Evolutionary conservation across 2,113 vertebrate species (phyloP).

Genomic region (Megalops atlanticus): DNA sequence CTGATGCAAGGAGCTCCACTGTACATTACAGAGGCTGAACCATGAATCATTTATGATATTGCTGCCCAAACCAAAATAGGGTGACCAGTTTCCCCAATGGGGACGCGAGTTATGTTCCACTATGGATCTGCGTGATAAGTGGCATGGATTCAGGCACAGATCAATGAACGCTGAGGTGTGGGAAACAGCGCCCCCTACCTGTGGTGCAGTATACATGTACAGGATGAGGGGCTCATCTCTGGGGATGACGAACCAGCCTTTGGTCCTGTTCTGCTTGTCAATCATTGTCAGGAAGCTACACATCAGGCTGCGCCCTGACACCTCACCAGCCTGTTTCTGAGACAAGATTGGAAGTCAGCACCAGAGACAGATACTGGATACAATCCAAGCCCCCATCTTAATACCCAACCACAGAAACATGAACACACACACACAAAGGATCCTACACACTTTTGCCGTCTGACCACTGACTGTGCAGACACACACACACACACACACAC

Average conservation of each 20-base stretch:
- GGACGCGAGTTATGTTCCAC: too few relatives aligned
- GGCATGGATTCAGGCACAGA: too few relatives aligned
- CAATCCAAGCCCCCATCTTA: background rate
- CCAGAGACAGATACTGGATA: background rate
- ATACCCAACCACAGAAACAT: too few relatives aligned
- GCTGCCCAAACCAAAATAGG: background rate
- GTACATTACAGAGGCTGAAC: too few relatives aligned
- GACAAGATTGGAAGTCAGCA: background rate
- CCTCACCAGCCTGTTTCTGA: conserved; percentile 61
- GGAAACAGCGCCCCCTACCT: conserved; percentile 53
- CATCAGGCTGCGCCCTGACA: conserved; percentile 58
- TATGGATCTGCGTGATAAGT: too few relatives aligned
- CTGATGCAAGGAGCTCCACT: too few relatives aligned
- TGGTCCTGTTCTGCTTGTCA: conserved; percentile 54
- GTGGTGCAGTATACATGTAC: conserved; percentile 71
- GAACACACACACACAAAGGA: background rate
- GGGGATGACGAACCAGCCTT: conserved; percentile 73
- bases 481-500: too few relatives aligned
- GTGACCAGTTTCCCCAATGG: too few relatives aligned
- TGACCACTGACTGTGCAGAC: too few relatives aligned
- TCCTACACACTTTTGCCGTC: too few relatives aligned
- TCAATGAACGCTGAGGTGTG: background rate
- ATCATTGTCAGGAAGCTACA: conserved; percentile 73
- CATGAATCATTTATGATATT: background rate
- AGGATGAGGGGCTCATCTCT: conserved; percentile 69